Evolutionary conservation across 2,888 invertebrate species (phyloP).

Genomic region (Hirtodrosophila alboralis): DNA sequence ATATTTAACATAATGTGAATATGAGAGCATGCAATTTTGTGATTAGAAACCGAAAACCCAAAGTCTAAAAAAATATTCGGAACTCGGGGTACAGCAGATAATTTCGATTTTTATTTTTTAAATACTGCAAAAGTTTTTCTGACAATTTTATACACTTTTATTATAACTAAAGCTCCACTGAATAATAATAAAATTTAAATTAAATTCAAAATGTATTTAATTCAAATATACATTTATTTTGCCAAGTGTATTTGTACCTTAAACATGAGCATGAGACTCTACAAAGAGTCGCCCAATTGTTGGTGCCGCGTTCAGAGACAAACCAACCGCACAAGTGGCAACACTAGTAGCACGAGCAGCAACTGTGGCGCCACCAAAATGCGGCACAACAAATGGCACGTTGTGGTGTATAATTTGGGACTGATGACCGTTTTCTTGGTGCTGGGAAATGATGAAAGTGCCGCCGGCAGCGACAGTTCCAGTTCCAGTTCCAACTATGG

Average conservation of each 20-base stretch:
- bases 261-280: conserved; percentile 1
- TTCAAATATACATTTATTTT: neutral
- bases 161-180: no score
- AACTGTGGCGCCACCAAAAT: conserved; percentile 12
- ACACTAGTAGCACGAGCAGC: conserved; percentile 29
- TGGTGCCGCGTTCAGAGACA: conserved; percentile 42
- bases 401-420: conserved; percentile 26
- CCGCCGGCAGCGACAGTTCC: conserved; percentile 15
- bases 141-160: no score
- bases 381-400: conserved; percentile 44
- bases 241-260: conserved; percentile 4
- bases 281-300: conserved; percentile 32
- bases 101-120: no score
- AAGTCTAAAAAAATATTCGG: no score
- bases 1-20: no score
- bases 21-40: no score
- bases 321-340: conserved; percentile 8
- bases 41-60: no score
- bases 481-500: conserved; percentile 16
- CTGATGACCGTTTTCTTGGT: conserved; percentile 36
- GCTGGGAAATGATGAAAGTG: conserved; percentile 39
- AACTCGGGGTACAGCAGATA: no score
- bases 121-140: no score
- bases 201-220: no score
- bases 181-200: no score